A percentile compares a stretch with the other conserved stretches of the same genome.
Evolutionary conservation across 2,113 vertebrate genomes (phyloP).

Genomic region (Phylloscopus trochilus): DNA sequence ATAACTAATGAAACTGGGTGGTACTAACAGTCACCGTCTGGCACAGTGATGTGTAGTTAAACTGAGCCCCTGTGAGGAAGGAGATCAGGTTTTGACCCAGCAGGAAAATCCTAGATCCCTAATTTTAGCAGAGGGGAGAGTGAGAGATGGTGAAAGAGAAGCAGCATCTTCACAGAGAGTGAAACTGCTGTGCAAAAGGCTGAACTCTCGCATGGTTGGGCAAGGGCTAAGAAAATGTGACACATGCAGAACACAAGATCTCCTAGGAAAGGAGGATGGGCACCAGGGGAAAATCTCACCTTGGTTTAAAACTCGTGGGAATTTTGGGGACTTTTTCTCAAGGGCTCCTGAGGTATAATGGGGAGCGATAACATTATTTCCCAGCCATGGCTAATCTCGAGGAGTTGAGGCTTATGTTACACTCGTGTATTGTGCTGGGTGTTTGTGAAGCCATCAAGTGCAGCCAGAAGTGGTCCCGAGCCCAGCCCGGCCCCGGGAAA

Average conservation of each 20-base stretch:
- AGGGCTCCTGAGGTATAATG: constrained; percentile 22
- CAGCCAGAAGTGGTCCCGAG: constrained; percentile 17
- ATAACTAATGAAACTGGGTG: constrained; percentile 64
- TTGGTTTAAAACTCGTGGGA: neutral
- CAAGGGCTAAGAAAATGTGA: neutral
- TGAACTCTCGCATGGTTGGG: neutral
- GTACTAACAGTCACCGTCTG: constrained; percentile 40
- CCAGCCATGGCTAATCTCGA: constrained; percentile 50
- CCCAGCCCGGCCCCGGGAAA: neutral
- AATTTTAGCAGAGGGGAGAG: neutral
- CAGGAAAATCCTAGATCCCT: constrained; percentile 23
- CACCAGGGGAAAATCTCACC: neutral
- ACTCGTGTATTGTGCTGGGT: neutral
- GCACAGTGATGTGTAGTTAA: constrained; percentile 22
- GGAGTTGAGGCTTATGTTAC: constrained; percentile 26
- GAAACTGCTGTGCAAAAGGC: neutral
- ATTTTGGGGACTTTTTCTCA: constrained; percentile 43
- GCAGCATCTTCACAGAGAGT: neutral
- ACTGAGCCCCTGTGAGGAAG: constrained; percentile 27
- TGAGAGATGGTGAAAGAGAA: neutral
- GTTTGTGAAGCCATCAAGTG: constrained; percentile 44
- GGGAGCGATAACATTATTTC: constrained; percentile 57
- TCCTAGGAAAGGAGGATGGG: neutral
- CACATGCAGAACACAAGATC: neutral
- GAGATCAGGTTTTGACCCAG: constrained; percentile 52